Evolutionary conservation across 2,888 invertebrate species (phyloP).

Genomic region (Oscheius myriophilus): DNA sequence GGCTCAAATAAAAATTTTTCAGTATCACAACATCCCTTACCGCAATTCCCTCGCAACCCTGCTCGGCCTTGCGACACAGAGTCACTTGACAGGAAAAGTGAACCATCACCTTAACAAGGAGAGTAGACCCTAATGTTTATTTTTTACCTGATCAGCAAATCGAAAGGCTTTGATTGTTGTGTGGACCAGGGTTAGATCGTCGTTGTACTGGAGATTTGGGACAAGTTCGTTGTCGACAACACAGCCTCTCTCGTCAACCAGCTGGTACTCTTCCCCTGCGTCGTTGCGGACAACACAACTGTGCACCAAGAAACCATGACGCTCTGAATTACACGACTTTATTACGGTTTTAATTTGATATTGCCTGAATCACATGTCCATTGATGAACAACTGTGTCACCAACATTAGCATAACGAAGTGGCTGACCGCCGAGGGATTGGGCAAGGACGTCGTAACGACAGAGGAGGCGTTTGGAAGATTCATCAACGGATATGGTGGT

Average conservation of each 20-base stretch:
- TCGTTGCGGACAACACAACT: conserved; percentile 67
- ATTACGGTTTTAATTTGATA: not conserved
- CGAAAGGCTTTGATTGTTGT: conserved; percentile 64
- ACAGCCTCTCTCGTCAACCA: conserved; percentile 69
- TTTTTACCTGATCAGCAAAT: conserved; percentile 56
- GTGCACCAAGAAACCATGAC: conserved; percentile 67
- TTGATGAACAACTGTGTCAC: conserved; percentile 64
- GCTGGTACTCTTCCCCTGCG: conserved; percentile 61
- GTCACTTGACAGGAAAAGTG: conserved; percentile 69
- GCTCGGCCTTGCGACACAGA: conserved; percentile 57
- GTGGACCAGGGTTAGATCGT: conserved; percentile 54
- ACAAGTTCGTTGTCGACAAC: conserved; percentile 59
- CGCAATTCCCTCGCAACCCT: conserved; percentile 69
- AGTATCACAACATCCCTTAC: conserved; percentile 34
- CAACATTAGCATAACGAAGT: conserved; percentile 64
- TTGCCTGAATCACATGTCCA: conserved; percentile 67
- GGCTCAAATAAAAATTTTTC: conserved; percentile 33
- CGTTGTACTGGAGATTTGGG: conserved; percentile 58
- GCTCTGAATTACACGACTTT: conserved; percentile 39
- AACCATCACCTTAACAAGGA: conserved; percentile 38
- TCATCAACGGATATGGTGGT: conserved; percentile 30
- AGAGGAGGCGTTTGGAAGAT: conserved; percentile 34
- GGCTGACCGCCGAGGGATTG: conserved; percentile 55
- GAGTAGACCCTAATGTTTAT: conserved; percentile 1
- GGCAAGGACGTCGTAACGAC: conserved; percentile 61